Evolutionary conservation across 2,797 vertebrate species (phyloP).

Genomic region (Clarias fuscus): DNA sequence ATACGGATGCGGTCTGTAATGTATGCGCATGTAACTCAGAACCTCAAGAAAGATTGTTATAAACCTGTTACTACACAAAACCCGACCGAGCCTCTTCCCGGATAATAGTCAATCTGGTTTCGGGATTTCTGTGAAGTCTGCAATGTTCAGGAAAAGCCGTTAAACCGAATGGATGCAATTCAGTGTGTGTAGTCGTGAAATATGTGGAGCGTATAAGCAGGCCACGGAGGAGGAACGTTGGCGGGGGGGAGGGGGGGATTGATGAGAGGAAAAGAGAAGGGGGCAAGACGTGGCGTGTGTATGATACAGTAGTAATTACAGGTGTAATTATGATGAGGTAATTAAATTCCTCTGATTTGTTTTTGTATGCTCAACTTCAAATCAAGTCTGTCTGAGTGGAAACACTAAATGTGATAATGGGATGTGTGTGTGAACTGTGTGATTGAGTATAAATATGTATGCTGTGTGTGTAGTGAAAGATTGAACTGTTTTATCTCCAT

Average conservation of each 20-base stretch:
- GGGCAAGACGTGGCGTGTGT: conserved; percentile 5
- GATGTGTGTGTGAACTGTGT: not conserved
- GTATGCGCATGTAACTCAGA: not conserved
- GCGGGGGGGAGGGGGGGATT: too few relatives aligned
- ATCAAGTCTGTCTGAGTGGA: conserved; percentile 23
- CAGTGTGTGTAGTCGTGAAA: not conserved
- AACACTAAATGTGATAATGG: conserved; percentile 17
- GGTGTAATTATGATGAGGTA: conserved; percentile 39
- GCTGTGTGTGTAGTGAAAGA: conserved; percentile 8
- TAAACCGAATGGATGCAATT: not conserved
- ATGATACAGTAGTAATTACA: conserved; percentile 40
- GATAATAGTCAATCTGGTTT: not conserved
- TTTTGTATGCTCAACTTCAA: conserved; percentile 47
- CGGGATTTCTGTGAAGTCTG: not conserved
- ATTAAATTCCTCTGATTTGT: conserved; percentile 19
- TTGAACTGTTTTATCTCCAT: not conserved
- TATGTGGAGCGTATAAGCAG: not conserved
- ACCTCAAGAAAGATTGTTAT: not conserved
- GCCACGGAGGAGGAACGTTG: not conserved
- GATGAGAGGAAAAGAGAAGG: not conserved
- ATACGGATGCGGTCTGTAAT: not conserved
- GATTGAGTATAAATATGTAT: not conserved
- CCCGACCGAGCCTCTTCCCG: not conserved
- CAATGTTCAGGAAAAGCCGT: not conserved
- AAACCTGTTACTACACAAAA: not conserved